phyloP scores from a whole-genome alignment of 2,113 vertebrate genomes.

The Myrmecobius fasciatus region DNA sequence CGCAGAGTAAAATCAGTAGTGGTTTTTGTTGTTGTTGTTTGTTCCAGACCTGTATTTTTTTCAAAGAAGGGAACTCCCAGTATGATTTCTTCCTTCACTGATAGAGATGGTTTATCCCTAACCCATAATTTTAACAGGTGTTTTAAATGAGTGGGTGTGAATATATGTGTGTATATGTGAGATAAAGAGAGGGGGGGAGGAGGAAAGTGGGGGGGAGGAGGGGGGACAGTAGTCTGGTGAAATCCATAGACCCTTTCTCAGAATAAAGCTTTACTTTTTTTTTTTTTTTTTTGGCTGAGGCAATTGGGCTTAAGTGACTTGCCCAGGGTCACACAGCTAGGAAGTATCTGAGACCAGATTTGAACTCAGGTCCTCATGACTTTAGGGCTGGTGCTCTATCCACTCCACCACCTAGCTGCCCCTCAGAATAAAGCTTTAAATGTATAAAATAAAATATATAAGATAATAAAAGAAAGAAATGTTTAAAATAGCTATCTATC shows the following conservation, averaged over 20 bases:
- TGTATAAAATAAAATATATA: not conserved
- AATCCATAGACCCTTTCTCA: not conserved
- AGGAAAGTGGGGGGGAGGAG: no score
- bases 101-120: not conserved
- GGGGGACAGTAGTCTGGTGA: not conserved
- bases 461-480: not conserved
- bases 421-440: not conserved
- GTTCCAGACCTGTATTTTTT: not conserved
- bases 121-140: not conserved
- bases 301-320: no score
- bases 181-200: no score
- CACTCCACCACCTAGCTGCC: no score
- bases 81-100: not conserved
- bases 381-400: no score
- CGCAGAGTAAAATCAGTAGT: not conserved
- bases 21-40: not conserved
- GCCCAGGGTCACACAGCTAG: no score
- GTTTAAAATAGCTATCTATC: not conserved
- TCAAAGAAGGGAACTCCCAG: not conserved
- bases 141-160: not conserved
- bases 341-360: no score
- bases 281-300: no score
- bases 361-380: no score
- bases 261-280: no score
- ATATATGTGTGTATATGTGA: not conserved